phyloP scores from a whole-genome alignment of 2,113 vertebrate species.

The Macrotis lagotis region DNA sequence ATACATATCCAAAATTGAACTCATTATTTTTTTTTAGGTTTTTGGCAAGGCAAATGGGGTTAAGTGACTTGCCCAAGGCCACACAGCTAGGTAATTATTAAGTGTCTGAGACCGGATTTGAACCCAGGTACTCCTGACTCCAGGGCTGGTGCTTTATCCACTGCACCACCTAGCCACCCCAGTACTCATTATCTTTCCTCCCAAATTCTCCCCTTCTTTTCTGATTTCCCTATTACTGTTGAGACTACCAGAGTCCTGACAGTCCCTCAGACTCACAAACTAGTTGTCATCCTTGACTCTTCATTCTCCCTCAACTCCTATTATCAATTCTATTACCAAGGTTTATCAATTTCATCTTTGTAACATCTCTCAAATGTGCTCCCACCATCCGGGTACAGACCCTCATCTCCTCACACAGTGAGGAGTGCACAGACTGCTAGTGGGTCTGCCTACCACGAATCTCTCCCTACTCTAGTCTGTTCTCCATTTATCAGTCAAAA shows the following conservation, averaged over 20 bases:
- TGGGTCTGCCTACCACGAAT: background rate
- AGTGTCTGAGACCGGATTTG: no score
- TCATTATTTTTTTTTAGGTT: background rate
- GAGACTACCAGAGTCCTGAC: background rate
- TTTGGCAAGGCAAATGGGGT: no score
- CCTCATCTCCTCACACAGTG: background rate
- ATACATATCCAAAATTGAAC: background rate
- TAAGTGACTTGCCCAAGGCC: no score
- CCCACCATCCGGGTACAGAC: background rate
- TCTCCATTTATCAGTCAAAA: background rate
- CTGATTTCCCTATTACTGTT: background rate
- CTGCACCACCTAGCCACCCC: no score
- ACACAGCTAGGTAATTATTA: no score
- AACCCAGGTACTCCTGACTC: no score
- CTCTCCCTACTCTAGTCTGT: background rate
- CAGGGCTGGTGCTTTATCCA: no score
- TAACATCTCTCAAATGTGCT: background rate
- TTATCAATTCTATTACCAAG: background rate
- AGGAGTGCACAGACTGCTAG: background rate
- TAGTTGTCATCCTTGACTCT: background rate
- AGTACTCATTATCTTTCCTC: background rate
- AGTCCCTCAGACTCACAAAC: background rate
- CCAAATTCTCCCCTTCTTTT: background rate
- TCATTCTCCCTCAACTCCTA: background rate
- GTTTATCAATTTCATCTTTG: background rate